Conservation (phyloP, 1,140 invertebrate genomes). For the Ctenoplectra terminalis region DNA sequence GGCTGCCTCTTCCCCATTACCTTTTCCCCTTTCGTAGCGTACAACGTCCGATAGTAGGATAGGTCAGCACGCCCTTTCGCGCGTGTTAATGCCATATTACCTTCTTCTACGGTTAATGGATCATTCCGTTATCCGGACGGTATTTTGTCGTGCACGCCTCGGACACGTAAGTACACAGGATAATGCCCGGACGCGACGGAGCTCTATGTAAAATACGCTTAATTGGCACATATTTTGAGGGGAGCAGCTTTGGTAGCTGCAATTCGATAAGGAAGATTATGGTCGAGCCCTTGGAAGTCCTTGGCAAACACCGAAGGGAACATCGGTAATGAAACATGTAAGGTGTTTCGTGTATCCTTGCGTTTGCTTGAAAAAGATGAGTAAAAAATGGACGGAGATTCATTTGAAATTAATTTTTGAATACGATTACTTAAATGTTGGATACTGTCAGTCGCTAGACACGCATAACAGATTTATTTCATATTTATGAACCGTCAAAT, state of each 20-base stretch:
- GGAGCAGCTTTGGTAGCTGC: neutral
- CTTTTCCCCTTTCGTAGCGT: slow-evolving; percentile 59
- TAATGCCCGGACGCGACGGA: slow-evolving; percentile 17
- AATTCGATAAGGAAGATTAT: slow-evolving; percentile 5
- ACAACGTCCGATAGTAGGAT: slow-evolving; percentile 59
- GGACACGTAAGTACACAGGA: slow-evolving; percentile 24
- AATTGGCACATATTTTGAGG: slow-evolving; percentile 38
- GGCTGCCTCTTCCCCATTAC: slow-evolving; percentile 47
- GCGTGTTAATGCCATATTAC: slow-evolving; percentile 68
- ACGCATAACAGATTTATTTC: no score
- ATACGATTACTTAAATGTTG: no score
- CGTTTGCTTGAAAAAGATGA: neutral
- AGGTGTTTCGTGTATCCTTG: neutral
- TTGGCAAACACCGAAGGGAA: neutral
- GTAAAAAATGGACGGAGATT: neutral
- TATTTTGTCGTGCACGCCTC: slow-evolving; percentile 51
- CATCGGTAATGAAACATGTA: neutral
- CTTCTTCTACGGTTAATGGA: slow-evolving; percentile 67
- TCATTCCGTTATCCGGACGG: slow-evolving; percentile 62
- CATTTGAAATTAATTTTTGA: no score
- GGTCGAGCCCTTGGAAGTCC: neutral
- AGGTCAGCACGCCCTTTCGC: slow-evolving; percentile 72
- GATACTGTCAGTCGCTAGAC: no score
- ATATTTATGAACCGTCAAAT: no score
- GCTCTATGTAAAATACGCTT: slow-evolving; percentile 32